A percentile compares a stretch with the other conserved stretches of the same genome.
phyloP scores from a whole-genome alignment of 1,140 invertebrate species.

The Lethocerus indicus region DNA sequence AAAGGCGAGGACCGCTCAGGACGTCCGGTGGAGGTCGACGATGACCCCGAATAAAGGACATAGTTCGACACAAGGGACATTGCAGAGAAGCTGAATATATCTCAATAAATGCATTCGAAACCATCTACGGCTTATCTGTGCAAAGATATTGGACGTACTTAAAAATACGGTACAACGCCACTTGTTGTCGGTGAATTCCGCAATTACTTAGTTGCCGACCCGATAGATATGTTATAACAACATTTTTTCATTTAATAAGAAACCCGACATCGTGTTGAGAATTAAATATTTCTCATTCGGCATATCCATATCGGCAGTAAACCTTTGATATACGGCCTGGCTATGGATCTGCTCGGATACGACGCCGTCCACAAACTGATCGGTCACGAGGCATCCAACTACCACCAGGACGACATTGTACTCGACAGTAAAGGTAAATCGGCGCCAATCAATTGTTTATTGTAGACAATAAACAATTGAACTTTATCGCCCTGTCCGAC shows the following conservation, averaged over 20 bases:
- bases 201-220: neutral
- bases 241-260: neutral
- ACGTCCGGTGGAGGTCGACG: too few species aligned
- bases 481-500: slow-evolving; percentile 26
- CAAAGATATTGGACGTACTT: neutral
- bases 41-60: too few species aligned
- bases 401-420: neutral
- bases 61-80: too few species aligned
- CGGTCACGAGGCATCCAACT: slow-evolving; percentile 50
- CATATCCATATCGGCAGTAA: slow-evolving; percentile 52
- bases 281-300: neutral
- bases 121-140: too few species aligned
- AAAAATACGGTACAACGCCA: neutral
- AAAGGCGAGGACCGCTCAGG: too few species aligned
- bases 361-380: slow-evolving; percentile 86
- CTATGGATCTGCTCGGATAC: slow-evolving; percentile 71
- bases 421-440: neutral
- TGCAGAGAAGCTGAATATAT: too few species aligned
- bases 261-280: too few species aligned
- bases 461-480: slow-evolving; percentile 25
- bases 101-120: too few species aligned
- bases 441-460: slow-evolving; percentile 12
- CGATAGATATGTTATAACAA: neutral
- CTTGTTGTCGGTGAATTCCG: neutral
- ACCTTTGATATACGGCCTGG: slow-evolving; percentile 87